Conservation (phyloP, 2,797 vertebrate species). For the Aplochiton taeniatus region DNA sequence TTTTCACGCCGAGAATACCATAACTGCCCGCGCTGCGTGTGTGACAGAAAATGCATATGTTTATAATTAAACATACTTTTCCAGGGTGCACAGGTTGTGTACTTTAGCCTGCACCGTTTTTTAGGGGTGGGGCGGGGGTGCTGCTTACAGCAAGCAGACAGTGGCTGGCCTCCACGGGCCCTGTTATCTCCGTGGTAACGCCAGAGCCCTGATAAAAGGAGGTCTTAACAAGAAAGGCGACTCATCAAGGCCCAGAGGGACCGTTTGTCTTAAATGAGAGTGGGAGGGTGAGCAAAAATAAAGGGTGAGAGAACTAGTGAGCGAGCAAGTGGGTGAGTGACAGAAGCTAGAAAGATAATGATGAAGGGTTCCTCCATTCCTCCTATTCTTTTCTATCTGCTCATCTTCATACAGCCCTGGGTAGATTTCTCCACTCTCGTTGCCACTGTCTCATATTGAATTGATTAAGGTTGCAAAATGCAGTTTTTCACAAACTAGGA, state of each 20-base stretch:
- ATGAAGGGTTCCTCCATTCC: neutral
- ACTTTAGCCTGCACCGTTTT: too few relatives aligned
- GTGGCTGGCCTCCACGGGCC: slow-evolving; percentile 39
- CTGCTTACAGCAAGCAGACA: slow-evolving; percentile 18
- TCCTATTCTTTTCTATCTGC: too few relatives aligned
- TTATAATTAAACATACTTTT: neutral
- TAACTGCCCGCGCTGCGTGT: neutral
- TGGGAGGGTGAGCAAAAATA: neutral
- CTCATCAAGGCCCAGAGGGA: slow-evolving; percentile 31
- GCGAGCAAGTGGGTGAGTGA: neutral
- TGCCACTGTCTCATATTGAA: too few relatives aligned
- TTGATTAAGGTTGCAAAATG: too few relatives aligned
- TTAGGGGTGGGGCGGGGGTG: neutral
- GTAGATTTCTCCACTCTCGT: too few relatives aligned
- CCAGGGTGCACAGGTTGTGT: too few relatives aligned
- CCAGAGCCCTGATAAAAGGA: slow-evolving; percentile 49
- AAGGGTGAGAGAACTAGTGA: neutral
- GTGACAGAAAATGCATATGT: slow-evolving; percentile 6
- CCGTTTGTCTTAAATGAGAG: slow-evolving; percentile 24
- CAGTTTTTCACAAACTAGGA: too few relatives aligned
- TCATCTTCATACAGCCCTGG: too few relatives aligned
- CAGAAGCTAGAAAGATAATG: neutral
- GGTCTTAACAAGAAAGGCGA: neutral
- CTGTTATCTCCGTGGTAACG: slow-evolving; percentile 54
- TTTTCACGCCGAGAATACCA: too few relatives aligned